These are phyloP conservation scores for Steatocranus sp. DNA, from an alignment of 2,797 vertebrate genomes.

Conservation along the genomic window DNA sequence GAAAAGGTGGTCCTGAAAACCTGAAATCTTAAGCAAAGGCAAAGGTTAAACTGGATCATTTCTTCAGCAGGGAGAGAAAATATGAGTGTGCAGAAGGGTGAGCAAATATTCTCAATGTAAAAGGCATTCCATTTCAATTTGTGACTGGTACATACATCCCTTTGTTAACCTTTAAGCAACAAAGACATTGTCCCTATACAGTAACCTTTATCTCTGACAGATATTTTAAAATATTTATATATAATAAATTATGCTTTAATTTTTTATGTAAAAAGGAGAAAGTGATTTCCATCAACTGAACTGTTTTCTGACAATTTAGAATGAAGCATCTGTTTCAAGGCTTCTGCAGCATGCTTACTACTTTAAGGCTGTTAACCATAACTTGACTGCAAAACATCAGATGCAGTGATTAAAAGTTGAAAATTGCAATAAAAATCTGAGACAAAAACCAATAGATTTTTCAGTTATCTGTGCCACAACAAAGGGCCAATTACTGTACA, in stretches of 20 bases:
- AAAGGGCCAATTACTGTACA: background rate
- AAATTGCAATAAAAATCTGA: background rate
- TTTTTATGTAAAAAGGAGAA: background rate
- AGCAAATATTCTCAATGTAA: background rate
- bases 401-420: background rate
- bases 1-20: background rate
- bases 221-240: background rate
- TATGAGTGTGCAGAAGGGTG: background rate
- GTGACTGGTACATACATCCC: background rate
- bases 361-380: background rate
- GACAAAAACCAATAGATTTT: background rate
- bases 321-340: background rate
- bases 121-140: background rate
- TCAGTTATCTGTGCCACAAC: background rate
- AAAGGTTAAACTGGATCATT: background rate
- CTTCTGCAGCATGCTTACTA: background rate
- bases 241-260: background rate
- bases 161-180: background rate
- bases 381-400: background rate
- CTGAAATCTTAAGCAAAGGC: background rate
- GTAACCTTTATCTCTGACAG: background rate
- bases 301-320: background rate
- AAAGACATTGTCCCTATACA: background rate
- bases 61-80: background rate
- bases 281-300: background rate